Percentiles rank a stretch among this genome's conserved stretches.
These are phyloP conservation scores for Xylota segnis DNA, from an alignment of 2,888 invertebrate species.

Conservation along the genomic window DNA sequence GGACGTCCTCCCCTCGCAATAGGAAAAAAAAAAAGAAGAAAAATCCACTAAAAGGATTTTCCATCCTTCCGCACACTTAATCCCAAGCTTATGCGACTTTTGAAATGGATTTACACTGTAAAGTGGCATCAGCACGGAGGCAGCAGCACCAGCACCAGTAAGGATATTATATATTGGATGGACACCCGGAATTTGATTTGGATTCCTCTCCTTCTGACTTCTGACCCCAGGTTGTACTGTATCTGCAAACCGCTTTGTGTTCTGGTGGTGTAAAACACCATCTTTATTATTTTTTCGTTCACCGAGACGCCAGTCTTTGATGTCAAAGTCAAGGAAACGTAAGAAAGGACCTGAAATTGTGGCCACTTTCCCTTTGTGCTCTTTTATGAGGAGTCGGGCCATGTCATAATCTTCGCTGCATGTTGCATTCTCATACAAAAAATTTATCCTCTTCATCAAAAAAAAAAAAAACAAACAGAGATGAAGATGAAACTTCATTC, in stretches of 20 bases:
- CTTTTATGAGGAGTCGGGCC: slow-evolving; percentile 46
- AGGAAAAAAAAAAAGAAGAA: slow-evolving; percentile 35
- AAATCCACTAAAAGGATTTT: slow-evolving; percentile 72
- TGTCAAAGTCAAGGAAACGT: slow-evolving; percentile 30
- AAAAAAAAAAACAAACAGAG: neutral
- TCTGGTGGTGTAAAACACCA: slow-evolving; percentile 54
- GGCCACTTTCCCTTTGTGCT: slow-evolving; percentile 41
- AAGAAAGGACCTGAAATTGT: slow-evolving; percentile 35
- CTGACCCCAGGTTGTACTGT: slow-evolving; percentile 62
- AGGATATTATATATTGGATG: slow-evolving; percentile 73
- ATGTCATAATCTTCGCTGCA: slow-evolving; percentile 61
- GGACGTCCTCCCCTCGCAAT: slow-evolving; percentile 16
- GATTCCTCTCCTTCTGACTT: slow-evolving; percentile 62
- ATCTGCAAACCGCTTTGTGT: slow-evolving; percentile 38
- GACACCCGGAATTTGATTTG: slow-evolving; percentile 76
- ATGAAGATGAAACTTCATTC: slow-evolving; percentile 58
- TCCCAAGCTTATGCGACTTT: slow-evolving; percentile 75
- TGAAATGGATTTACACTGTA: slow-evolving; percentile 76
- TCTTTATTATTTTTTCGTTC: slow-evolving; percentile 64
- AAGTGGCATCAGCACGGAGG: slow-evolving; percentile 63
- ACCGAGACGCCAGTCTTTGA: slow-evolving; percentile 40
- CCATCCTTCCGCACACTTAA: slow-evolving; percentile 74
- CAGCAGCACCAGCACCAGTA: slow-evolving; percentile 47
- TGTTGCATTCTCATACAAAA: slow-evolving; percentile 60
- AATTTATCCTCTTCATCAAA: slow-evolving; percentile 64